Base-by-base conservation (phyloP, 2,888 invertebrate genomes). In the Gandaritis pyraliata region DNA sequence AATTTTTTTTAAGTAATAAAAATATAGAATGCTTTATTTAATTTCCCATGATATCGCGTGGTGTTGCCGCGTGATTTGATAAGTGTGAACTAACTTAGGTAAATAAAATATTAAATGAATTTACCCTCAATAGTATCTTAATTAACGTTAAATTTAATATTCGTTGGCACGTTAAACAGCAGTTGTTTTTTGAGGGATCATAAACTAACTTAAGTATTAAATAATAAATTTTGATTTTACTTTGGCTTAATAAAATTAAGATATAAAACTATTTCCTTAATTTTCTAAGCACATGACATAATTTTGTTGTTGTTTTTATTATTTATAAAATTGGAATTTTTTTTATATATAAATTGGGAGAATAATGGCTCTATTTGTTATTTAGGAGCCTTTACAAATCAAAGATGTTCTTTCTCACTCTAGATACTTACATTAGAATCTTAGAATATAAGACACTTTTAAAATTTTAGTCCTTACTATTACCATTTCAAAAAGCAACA, bases 61-160 rank as follows among this genome's bases (percentile, higher is more conserved):
- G 2, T 2, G 15, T 43, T 43, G 16, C 43, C 43, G 70, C 75
- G 70, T 75, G 72, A 78, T 82, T 83, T 74, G 83, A 86, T 84
- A 83, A 75, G 69, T 75, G 74, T 72, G 68, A 73, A 77, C 74
- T 72, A 73, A 72, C 70, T 70, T 73, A 69, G 73, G 61, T 63
- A 70, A 66, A 62, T 60, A 66, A 43, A 10, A 16, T 11, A 33
- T 33, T 1, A 33, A 8, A 8, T 33, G 3, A 23, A 23, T 41
- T 16, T 8, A 16, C 16, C 11, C n/a, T 2, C 8, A 41, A 16
- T 16, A 43, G 10, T 43, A 43, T 43, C 43, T 43, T 43, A 16
- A 43, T 43, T 15, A 43, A 43, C 23, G 10, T 16, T 41, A 16
- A 43, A 43, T 43, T 16, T 16, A 16, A 43, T 16, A 16, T 43